Conservation (phyloP, 2,113 vertebrate species). For the Melozone crissalis region DNA sequence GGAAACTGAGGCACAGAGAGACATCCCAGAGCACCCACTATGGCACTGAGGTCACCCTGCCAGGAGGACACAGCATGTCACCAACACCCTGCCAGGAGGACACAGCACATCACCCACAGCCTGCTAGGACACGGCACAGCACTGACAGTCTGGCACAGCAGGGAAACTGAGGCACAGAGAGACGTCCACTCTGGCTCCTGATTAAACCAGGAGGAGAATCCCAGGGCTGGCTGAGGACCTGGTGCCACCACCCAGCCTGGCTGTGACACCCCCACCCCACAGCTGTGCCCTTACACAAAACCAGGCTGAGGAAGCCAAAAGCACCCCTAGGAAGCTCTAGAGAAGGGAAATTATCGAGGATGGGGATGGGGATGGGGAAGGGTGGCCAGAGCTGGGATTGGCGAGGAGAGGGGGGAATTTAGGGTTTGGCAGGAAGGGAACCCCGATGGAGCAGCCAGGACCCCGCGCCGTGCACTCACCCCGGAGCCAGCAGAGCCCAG, state of each 20-base stretch:
- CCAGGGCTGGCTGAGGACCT: rapidly evolving
- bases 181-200: background rate
- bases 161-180: background rate
- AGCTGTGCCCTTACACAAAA: background rate
- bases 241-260: background rate
- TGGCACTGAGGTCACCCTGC: no score
- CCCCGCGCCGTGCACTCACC: background rate
- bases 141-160: no score
- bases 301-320: background rate
- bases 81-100: no score
- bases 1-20: no score
- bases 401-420: constrained; percentile 31
- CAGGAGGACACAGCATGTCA: no score
- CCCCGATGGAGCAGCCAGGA: background rate
- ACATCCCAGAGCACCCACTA: no score
- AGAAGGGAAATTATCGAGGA: background rate
- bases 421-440: background rate
- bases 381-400: background rate
- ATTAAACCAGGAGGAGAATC: rapidly evolving
- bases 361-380: background rate
- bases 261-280: background rate
- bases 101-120: no score
- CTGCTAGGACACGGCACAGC: no score
- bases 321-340: rapidly evolving
- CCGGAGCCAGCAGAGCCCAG: background rate